These are phyloP conservation scores for Euzetes globulus DNA, from an alignment of 2,888 invertebrate genomes.

Conservation along the genomic window DNA sequence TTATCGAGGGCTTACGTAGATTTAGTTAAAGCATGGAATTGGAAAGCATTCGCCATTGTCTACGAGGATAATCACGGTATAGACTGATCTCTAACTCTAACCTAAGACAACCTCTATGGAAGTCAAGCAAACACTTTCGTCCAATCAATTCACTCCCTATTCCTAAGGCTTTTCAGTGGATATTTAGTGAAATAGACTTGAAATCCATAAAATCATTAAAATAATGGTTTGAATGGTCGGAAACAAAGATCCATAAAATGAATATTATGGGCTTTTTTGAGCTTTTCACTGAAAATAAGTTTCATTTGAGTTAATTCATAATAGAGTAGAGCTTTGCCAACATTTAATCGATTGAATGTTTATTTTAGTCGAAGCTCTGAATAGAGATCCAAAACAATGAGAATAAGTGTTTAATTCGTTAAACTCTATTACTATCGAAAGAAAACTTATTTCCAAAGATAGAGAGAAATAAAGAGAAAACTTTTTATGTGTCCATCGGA, in stretches of 20 bases:
- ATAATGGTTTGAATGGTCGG: neutral
- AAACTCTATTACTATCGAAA: neutral
- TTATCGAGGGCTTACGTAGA: conserved; percentile 56
- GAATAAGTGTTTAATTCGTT: neutral
- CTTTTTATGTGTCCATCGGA: neutral
- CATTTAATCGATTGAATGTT: too few relatives aligned
- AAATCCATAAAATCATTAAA: neutral
- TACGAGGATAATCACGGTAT: conserved; percentile 70
- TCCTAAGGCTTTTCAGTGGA: too few relatives aligned
- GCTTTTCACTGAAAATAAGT: too few relatives aligned
- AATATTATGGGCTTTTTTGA: neutral
- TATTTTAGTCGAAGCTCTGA: too few relatives aligned
- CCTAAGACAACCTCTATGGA: too few relatives aligned
- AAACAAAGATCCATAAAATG: too few relatives aligned
- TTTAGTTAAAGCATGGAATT: conserved; percentile 61
- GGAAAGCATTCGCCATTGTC: conserved; percentile 77
- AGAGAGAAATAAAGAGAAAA: neutral
- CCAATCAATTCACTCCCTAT: too few relatives aligned
- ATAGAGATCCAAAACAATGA: neutral
- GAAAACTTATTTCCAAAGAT: neutral
- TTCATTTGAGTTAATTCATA: too few relatives aligned
- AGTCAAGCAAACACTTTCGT: too few relatives aligned
- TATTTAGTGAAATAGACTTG: neutral
- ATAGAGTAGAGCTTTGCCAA: too few relatives aligned
- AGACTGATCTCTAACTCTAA: conserved; percentile 43